Percentiles rank a stretch among this genome's conserved stretches.
Evolutionary conservation across 2,113 vertebrate genomes (phyloP).

Genomic region (Capra hircus): DNA sequence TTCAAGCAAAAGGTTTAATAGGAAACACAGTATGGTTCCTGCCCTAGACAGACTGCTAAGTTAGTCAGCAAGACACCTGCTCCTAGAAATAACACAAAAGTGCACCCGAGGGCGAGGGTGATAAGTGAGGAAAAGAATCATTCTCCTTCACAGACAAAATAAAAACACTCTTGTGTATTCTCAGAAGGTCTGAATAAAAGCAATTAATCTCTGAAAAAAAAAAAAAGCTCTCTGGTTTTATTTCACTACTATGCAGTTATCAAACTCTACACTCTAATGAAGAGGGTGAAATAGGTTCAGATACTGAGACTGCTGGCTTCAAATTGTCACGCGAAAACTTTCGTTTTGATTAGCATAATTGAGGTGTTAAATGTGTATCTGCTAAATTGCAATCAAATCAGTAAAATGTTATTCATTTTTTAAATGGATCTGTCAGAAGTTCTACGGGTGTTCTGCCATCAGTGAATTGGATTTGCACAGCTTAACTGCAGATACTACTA

Average conservation of each 20-base stretch:
- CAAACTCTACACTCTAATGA: conserved; percentile 14
- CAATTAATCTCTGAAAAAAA: background rate
- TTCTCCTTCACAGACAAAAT: background rate
- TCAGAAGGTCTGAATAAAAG: background rate
- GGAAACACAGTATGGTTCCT: background rate
- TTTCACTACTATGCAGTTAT: conserved; percentile 27
- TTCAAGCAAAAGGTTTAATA: background rate
- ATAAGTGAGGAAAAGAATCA: background rate
- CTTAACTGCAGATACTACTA: background rate
- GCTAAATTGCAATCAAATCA: conserved; percentile 71
- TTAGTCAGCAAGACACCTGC: background rate
- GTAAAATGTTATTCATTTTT: conserved; percentile 69
- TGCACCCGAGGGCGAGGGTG: accelerated
- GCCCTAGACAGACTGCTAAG: background rate
- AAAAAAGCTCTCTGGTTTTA: background rate
- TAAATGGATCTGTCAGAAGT: conserved; percentile 64
- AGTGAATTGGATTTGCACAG: conserved; percentile 38
- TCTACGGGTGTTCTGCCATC: conserved; percentile 50
- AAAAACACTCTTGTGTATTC: background rate
- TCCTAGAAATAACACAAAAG: background rate
- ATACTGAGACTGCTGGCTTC: conserved; percentile 35
- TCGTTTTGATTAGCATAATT: conserved; percentile 73
- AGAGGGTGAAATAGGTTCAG: conserved; percentile 48
- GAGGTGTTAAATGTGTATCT: conserved; percentile 64
- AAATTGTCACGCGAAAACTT: conserved; percentile 60